Evolutionary conservation across 2,888 invertebrate species (phyloP).

Genomic region (Tachystola acroxantha): DNA sequence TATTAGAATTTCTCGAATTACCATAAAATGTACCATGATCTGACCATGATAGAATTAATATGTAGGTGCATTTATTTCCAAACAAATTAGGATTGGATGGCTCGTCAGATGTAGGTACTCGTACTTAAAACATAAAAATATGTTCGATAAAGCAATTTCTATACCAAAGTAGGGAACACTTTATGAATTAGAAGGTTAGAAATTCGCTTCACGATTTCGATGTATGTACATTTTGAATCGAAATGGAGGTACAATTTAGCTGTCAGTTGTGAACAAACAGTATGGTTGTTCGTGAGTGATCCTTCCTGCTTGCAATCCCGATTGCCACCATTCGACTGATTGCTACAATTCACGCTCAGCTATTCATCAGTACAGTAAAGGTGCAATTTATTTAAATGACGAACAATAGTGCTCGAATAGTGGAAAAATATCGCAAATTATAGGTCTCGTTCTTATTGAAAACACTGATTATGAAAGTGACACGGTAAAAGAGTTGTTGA

Average conservation of each 20-base stretch:
- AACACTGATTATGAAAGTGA: slow-evolving; percentile 21
- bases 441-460: slow-evolving; percentile 24
- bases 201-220: slow-evolving; percentile 4
- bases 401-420: slow-evolving; percentile 17
- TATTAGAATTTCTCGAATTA: too few relatives aligned
- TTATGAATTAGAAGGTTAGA: too few relatives aligned
- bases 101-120: too few relatives aligned
- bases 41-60: too few relatives aligned
- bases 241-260: slow-evolving; percentile 28
- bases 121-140: too few relatives aligned
- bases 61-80: too few relatives aligned
- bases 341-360: slow-evolving; percentile 12
- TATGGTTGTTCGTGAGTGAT: slow-evolving; percentile 25
- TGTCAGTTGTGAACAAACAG: slow-evolving; percentile 32
- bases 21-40: too few relatives aligned
- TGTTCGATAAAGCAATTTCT: too few relatives aligned
- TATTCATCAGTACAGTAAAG: slow-evolving; percentile 13
- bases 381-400: slow-evolving; percentile 29
- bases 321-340: slow-evolving; percentile 21
- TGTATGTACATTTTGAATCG: slow-evolving; percentile 6
- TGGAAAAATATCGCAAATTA: slow-evolving; percentile 29
- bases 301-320: slow-evolving; percentile 23
- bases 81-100: too few relatives aligned
- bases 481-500: slow-evolving; percentile 18
- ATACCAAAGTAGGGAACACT: too few relatives aligned